Evolutionary conservation across 37 sponge, comb jelly and placozoan genomes (phyloP), one percentile per base, ranked within the genome.

Genomic region (Theonella swinhoei): DNA sequence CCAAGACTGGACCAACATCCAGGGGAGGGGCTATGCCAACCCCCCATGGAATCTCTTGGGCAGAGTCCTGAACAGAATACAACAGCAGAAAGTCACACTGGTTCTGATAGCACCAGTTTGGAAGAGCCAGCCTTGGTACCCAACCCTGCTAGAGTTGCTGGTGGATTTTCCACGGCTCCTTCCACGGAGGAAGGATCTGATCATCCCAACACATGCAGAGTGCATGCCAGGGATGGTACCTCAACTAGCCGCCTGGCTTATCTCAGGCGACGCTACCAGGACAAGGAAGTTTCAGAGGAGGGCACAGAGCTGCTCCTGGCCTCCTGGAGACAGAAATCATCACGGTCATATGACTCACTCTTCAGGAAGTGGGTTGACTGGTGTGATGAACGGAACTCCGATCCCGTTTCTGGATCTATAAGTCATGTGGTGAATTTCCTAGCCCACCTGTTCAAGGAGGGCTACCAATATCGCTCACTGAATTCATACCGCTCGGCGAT

Each of bases 361-460:
- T 76, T 77, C 70, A n/a, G 43, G 5, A 80, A 87, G 42, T 80
- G 81, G 81, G 61, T 54, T 42, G 32, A 76, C 81, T 87, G 81
- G 88, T 80, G 88, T 34, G 61, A 38, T 28, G 42, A 72, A 79
- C 17, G 80, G 74, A 35, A 17, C 25, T 22, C n/a, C 42, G 54
- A 79, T 86, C 79, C 87, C 72, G 62, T 78, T 86, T 86, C 80
- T 72, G 79, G 74, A 63, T 67, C 74, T 84, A 61, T 85, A 34
- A 25, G 70, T 26, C 79, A 77, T 5, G 79, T 78, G 40, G 86
- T 71, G 14, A 78, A 85, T 64, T 85, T 85, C 74, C 71, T 85
- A 19, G 86, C 86, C 42, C 7, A 77, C 43, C 86, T 85, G 14
- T 78, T 70, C 30, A 2, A 69, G 25, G 37, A 85, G 29, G 86